These are phyloP conservation scores for Desmophyllum pertusum DNA, from an alignment of 92 coral and sea anemone genomes.

Conservation along the genomic window DNA sequence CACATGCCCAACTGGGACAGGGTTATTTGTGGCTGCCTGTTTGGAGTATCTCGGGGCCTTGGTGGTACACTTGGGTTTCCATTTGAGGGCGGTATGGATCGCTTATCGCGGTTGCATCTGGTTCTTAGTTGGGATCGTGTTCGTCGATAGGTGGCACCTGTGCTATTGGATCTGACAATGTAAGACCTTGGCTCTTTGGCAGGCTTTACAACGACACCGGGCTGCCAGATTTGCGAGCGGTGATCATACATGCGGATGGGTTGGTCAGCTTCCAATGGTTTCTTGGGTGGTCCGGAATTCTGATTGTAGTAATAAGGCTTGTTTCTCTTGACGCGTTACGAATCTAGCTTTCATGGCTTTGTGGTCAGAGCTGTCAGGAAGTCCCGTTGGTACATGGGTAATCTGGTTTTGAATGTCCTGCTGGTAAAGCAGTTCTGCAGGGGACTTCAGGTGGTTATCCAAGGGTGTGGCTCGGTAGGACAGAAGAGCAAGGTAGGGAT, in stretches of 20 bases:
- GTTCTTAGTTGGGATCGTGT: constrained; percentile 49
- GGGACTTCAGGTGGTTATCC: constrained; percentile 40
- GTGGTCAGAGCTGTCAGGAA: neutral
- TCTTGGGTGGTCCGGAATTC: constrained; percentile 32
- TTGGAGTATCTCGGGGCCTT: no score
- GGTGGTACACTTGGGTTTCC: constrained; percentile 25
- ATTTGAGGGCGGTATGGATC: neutral
- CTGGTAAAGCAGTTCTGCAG: constrained; percentile 47
- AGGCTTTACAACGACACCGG: constrained; percentile 42
- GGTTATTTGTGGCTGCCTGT: constrained; percentile 5
- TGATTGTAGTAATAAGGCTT: neutral
- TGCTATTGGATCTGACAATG: constrained; percentile 48
- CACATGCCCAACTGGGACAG: neutral
- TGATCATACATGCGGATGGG: constrained; percentile 46
- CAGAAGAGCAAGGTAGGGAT: constrained; percentile 51
- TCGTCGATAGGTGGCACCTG: constrained; percentile 60
- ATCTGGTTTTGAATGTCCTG: constrained; percentile 28
- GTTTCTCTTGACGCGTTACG: neutral
- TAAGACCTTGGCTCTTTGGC: constrained; percentile 68
- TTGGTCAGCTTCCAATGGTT: constrained; percentile 39
- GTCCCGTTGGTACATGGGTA: constrained; percentile 24
- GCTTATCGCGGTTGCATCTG: neutral
- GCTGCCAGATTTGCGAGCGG: constrained; percentile 51
- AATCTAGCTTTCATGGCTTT: neutral
- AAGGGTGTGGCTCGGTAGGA: constrained; percentile 42